Base-by-base conservation (phyloP, 2,888 invertebrate genomes). In the Leptinotarsa haldemani region DNA sequence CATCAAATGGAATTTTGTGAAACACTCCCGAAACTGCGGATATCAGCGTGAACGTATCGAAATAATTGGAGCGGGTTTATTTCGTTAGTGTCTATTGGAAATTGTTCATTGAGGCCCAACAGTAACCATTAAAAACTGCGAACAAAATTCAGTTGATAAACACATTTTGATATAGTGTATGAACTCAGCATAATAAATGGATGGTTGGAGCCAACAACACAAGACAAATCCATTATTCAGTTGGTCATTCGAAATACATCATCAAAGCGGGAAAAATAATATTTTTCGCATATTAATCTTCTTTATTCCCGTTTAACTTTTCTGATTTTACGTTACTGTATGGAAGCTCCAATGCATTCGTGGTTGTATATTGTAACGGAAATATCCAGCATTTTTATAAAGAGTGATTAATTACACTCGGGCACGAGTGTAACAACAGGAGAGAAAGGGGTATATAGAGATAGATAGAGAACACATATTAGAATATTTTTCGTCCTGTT, bases 81-180 rank as follows among this genome's bases (percentile, higher is more conserved):
- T 56, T 18, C 56, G 18, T n/a, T 56, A 20, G 18, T 56, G 56
- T 20, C 13, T 56, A 18, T 56, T 18, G 18, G 9, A 18, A 56
- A 56, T 18, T 56, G 20, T 56, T 56, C 56, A 56, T 20, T 18
- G 56, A 20, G 18, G 56, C 18, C n/a, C 20, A 56, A 20, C 56
- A 56, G 12, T 56, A 7, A 20, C 20, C 56, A 56, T 56, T 56
- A 56, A 56, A 56, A 56, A 20, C 56, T 20, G 20, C 12, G 9
- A 56, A 56, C 18, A 56, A 56, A 56, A 56, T 18, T 20, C 56
- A 22, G 56, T 56, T 56, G 56, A 56, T 50, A 15, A 56, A 20
- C 56, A 20, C n/a, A 56, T 56, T 56, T 18, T 56, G 56, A 56
- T 56, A 20, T 22, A 56, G 56, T 18, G 20, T 56, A 56, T 56